These are phyloP conservation scores for Rhynchonema sp. DNA, from an alignment of 2,888 invertebrate genomes.

Conservation along the genomic window DNA sequence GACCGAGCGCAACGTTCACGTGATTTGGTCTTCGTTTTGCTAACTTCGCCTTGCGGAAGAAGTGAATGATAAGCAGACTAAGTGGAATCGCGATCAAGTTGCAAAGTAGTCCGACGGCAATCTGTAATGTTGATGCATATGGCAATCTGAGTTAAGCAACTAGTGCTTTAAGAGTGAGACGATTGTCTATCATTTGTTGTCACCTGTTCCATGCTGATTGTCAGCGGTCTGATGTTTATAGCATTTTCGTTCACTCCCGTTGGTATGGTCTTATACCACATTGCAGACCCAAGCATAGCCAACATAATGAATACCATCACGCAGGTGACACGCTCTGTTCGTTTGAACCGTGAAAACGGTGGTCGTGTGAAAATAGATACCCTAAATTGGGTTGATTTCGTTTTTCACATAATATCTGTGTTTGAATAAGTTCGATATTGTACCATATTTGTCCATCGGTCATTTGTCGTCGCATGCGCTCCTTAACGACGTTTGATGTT, in stretches of 20 bases:
- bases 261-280: conserved; percentile 31
- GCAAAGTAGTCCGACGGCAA: not conserved
- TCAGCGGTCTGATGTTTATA: conserved; percentile 34
- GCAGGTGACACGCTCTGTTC: conserved; percentile 34
- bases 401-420: too few species aligned
- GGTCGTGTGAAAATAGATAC: conserved; percentile 37
- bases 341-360: conserved; percentile 33
- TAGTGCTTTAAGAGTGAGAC: too few species aligned
- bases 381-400: too few species aligned
- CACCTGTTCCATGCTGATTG: conserved; percentile 33
- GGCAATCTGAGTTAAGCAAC: too few species aligned
- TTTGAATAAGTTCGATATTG: not conserved
- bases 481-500: conserved; percentile 33
- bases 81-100: not conserved
- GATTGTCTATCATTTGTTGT: too few species aligned
- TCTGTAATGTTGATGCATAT: too few species aligned
- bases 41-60: not conserved
- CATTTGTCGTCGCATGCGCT: conserved; percentile 30
- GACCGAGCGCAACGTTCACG: not conserved
- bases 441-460: conserved; percentile 35
- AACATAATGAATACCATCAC: conserved; percentile 35
- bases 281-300: conserved; percentile 37
- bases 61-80: not conserved
- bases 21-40: not conserved
- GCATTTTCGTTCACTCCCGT: conserved; percentile 15